A percentile compares a stretch with the other conserved stretches of the same genome.
Conservation (phyloP, 2,113 vertebrate species). For the Nothocercus julius region DNA sequence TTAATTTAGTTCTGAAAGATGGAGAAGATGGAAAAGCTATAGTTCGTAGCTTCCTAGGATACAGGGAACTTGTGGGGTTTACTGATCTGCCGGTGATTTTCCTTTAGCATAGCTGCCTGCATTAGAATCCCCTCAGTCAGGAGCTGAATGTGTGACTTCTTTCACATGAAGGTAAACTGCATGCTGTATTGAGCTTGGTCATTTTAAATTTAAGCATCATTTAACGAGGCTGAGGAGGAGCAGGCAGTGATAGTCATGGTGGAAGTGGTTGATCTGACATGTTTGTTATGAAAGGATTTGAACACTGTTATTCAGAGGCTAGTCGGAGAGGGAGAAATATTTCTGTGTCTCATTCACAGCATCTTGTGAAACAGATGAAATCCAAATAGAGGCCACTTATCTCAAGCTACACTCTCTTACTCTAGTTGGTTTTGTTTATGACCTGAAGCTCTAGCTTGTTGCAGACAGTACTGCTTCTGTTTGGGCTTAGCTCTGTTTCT, state of each 20-base stretch:
- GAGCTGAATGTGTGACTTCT: neutral
- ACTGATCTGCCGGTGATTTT: neutral
- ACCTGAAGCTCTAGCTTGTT: neutral
- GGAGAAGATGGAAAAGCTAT: neutral
- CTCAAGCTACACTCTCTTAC: neutral
- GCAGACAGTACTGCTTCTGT: neutral
- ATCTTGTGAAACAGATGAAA: neutral
- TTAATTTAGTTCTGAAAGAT: neutral
- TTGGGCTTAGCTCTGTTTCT: neutral
- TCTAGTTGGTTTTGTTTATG: neutral
- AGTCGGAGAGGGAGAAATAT: neutral
- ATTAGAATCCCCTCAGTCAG: neutral
- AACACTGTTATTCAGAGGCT: neutral
- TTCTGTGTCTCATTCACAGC: neutral
- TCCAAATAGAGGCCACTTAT: neutral
- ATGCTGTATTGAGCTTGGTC: neutral
- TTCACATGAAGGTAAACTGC: neutral
- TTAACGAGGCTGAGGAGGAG: neutral
- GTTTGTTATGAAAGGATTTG: neutral
- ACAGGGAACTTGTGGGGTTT: neutral
- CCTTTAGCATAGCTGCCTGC: neutral
- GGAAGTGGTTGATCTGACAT: neutral
- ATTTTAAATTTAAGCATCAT: neutral
- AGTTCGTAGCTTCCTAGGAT: neutral
- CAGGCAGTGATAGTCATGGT: neutral